Conservation (phyloP, 64 coral and sea anemone genomes). For the Porites australiensis region DNA sequence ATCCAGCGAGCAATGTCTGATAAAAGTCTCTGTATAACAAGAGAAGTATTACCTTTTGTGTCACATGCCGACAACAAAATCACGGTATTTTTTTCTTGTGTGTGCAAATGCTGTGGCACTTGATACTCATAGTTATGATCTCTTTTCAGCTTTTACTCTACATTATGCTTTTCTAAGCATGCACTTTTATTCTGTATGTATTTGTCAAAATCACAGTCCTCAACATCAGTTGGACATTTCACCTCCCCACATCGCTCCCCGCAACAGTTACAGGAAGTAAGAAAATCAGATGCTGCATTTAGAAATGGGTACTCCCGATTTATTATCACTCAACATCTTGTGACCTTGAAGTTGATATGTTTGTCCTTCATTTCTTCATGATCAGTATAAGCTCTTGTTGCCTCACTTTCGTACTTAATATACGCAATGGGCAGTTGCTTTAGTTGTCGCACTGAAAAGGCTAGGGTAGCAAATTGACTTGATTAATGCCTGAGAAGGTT, state of each 20-base stretch:
- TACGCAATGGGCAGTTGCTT: constrained; percentile 34
- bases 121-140: constrained; percentile 37
- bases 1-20: constrained; percentile 1
- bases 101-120: constrained; percentile 40
- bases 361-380: neutral
- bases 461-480: constrained; percentile 39
- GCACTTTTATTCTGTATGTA: constrained; percentile 29
- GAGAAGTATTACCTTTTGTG: neutral
- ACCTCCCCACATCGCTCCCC: constrained; percentile 54
- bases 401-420: constrained; percentile 31
- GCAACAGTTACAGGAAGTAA: constrained; percentile 45
- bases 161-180: constrained; percentile 54
- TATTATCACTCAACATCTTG: constrained; percentile 38
- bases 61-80: constrained; percentile 54
- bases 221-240: constrained; percentile 46
- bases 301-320: constrained; percentile 38
- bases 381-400: constrained; percentile 15
- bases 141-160: constrained; percentile 23
- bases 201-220: constrained; percentile 44
- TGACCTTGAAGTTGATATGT: constrained; percentile 51
- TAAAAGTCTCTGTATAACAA: neutral
- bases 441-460: constrained; percentile 39
- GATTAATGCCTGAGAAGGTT: constrained; percentile 29
- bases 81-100: neutral
- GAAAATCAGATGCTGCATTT: constrained; percentile 61